Conservation (phyloP, 2,113 vertebrate genomes). For the Canis aureus region DNA sequence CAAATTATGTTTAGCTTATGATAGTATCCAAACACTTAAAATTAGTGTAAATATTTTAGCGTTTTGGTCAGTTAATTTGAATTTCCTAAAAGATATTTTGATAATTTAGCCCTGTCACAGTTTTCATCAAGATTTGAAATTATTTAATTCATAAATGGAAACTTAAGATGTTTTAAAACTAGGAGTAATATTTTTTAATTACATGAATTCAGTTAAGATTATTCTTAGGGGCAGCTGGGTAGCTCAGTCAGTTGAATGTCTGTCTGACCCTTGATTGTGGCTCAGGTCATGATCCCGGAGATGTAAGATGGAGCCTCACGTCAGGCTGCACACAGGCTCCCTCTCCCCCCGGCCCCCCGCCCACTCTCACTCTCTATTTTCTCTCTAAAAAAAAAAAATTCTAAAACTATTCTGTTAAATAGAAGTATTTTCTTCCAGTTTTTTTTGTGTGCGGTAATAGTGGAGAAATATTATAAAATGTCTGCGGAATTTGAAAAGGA, state of each 20-base stretch:
- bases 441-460: neutral
- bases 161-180: constrained; percentile 50
- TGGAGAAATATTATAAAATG: constrained; percentile 36
- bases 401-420: neutral
- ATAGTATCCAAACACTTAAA: constrained; percentile 34
- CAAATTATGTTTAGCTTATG: constrained; percentile 41
- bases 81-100: constrained; percentile 24
- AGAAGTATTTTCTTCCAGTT: constrained; percentile 28
- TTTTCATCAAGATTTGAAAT: constrained; percentile 65
- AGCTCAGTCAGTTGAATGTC: neutral
- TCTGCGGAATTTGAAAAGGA: constrained; percentile 21
- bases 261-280: neutral
- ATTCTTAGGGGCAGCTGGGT: neutral
- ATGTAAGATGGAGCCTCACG: neutral
- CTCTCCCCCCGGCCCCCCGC: neutral
- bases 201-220: constrained; percentile 21
- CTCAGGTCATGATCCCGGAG: neutral
- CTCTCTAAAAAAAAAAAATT: neutral
- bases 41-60: neutral
- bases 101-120: neutral
- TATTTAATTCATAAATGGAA: constrained; percentile 44
- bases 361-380: neutral
- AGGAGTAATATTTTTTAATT: constrained; percentile 48
- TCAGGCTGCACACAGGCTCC: neutral
- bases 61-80: constrained; percentile 47